Percentiles rank a stretch among this genome's conserved stretches.
phyloP scores from a whole-genome alignment of 2,888 invertebrate genomes.

The Tinea semifulvella region DNA sequence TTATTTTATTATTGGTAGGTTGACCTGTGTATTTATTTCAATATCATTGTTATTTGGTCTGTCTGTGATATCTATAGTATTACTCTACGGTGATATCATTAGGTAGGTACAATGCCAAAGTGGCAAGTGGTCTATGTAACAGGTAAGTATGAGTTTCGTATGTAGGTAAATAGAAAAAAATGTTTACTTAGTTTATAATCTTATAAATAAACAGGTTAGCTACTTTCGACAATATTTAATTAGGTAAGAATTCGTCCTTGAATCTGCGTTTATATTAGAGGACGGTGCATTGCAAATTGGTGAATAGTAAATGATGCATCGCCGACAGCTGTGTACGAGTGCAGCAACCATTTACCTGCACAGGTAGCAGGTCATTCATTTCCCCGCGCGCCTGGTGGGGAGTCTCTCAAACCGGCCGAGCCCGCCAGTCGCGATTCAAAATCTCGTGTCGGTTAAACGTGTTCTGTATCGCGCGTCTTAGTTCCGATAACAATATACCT shows the following conservation, averaged over 20 bases:
- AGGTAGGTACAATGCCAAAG: too few species aligned
- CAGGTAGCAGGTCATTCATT: conserved; percentile 59
- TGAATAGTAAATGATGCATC: conserved; percentile 6
- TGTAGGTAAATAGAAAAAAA: too few species aligned
- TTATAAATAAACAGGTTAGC: too few species aligned
- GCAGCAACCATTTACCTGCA: conserved; percentile 52
- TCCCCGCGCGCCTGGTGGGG: conserved; percentile 31
- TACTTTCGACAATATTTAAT: too few species aligned
- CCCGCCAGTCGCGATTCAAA: conserved; percentile 38
- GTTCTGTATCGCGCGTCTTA: conserved; percentile 50
- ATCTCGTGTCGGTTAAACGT: conserved; percentile 26
- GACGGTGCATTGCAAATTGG: conserved; percentile 5
- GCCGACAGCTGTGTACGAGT: conserved; percentile 43
- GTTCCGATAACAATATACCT: conserved; percentile 29
- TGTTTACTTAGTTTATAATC: too few species aligned
- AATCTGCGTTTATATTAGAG: background rate
- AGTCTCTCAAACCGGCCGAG: conserved; percentile 11
- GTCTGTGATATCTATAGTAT: too few species aligned
- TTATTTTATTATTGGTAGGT: too few species aligned
- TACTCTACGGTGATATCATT: too few species aligned
- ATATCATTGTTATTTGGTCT: too few species aligned
- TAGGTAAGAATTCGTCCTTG: conserved; percentile 8
- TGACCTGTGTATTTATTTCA: too few species aligned
- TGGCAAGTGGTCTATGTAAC: too few species aligned
- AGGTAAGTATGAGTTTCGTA: too few species aligned